Evolutionary conservation across 2,888 invertebrate genomes (phyloP).

Genomic region (Horisme vitalbata): DNA sequence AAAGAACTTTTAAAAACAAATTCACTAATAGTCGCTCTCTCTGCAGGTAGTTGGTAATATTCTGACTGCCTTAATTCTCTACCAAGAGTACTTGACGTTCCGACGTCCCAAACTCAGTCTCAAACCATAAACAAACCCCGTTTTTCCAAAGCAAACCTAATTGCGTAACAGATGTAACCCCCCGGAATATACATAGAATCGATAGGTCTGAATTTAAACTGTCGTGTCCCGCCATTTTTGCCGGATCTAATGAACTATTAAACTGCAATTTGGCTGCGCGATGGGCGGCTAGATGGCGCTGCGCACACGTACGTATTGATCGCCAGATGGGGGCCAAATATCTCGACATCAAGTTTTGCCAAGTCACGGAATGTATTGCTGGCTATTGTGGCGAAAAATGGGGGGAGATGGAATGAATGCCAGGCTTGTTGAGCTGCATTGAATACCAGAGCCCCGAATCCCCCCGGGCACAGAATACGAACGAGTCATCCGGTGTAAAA

Average conservation of each 20-base stretch:
- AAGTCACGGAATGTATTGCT: constrained; percentile 82
- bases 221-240: constrained; percentile 78
- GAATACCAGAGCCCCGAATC: constrained; percentile 21
- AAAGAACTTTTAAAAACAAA: too few species aligned
- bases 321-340: constrained; percentile 68
- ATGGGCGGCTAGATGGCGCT: constrained; percentile 74
- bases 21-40: too few species aligned
- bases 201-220: constrained; percentile 80
- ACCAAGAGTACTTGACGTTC: too few species aligned
- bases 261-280: constrained; percentile 82
- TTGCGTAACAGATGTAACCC: constrained; percentile 39
- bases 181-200: constrained; percentile 58
- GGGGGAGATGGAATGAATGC: constrained; percentile 60
- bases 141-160: constrained; percentile 24
- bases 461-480: constrained; percentile 5
- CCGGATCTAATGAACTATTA: constrained; percentile 82
- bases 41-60: too few species aligned
- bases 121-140: background rate
- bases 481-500: constrained; percentile 4
- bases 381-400: constrained; percentile 80
- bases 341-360: constrained; percentile 75
- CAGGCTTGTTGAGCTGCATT: constrained; percentile 37
- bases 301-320: constrained; percentile 81
- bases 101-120: background rate
- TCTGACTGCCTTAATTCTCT: too few species aligned